Evolutionary conservation across 2,113 vertebrate genomes (phyloP).

Genomic region (Plestiodon gilberti): DNA sequence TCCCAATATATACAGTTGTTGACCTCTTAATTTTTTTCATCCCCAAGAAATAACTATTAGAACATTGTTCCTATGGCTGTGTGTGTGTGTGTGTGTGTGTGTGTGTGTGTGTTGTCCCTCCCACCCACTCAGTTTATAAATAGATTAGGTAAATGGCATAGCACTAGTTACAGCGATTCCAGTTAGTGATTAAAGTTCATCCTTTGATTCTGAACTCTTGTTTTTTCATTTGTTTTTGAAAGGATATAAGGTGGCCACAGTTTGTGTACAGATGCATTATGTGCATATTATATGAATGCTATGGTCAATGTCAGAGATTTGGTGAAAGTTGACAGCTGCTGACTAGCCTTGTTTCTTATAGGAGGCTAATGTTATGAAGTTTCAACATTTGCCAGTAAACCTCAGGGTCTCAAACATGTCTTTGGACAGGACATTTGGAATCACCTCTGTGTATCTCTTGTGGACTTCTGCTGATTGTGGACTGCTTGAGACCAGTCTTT

Average conservation of each 20-base stretch:
- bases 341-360: too few species aligned
- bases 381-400: too few species aligned
- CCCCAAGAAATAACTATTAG: background rate
- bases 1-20: background rate
- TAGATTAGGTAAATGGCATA: background rate
- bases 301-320: background rate
- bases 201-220: background rate
- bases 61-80: background rate
- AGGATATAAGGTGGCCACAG: background rate
- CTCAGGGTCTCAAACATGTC: too few species aligned
- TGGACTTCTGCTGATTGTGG: too few species aligned
- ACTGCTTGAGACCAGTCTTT: too few species aligned
- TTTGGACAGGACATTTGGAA: too few species aligned
- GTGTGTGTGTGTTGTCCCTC: too few species aligned
- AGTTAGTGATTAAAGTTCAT: background rate
- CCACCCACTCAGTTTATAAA: background rate
- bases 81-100: too few species aligned
- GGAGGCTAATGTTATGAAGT: too few species aligned
- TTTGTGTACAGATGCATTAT: background rate
- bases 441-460: too few species aligned
- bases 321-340: too few species aligned
- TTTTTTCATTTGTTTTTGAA: background rate
- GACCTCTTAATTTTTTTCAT: constrained; percentile 13
- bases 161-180: background rate
- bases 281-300: background rate